phyloP scores from a whole-genome alignment of 2,888 invertebrate genomes.

The Chloroclystis v-ata region DNA sequence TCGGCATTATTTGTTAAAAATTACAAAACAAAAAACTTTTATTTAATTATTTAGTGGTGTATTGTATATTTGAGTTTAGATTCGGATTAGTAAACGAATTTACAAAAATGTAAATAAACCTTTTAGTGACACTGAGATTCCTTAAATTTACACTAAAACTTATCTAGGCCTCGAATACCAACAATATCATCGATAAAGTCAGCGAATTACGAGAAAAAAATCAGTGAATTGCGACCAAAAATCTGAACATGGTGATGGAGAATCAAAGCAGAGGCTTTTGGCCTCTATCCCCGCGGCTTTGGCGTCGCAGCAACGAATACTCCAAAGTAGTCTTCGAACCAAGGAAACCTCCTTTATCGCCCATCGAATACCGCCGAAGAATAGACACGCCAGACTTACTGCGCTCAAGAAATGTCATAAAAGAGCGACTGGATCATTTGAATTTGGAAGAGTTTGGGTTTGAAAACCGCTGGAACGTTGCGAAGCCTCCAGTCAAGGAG shows the following conservation, averaged over 20 bases:
- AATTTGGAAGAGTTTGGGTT: slow-evolving; percentile 50
- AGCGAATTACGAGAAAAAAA: slow-evolving; percentile 27
- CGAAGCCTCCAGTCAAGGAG: slow-evolving; percentile 59
- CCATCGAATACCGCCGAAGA: slow-evolving; percentile 52
- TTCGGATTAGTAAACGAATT: too few species aligned
- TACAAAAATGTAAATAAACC: too few species aligned
- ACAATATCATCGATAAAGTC: slow-evolving; percentile 50
- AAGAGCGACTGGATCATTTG: slow-evolving; percentile 55
- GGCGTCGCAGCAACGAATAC: slow-evolving; percentile 70
- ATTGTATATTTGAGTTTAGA: too few species aligned
- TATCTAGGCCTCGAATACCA: slow-evolving; percentile 38
- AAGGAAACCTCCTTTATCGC: slow-evolving; percentile 60
- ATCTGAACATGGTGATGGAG: slow-evolving; percentile 71
- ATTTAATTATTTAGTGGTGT: too few species aligned
- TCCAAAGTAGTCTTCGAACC: slow-evolving; percentile 72
- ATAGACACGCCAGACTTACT: slow-evolving; percentile 60
- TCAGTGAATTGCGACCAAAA: slow-evolving; percentile 26
- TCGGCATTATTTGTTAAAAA: too few species aligned
- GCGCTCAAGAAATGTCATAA: slow-evolving; percentile 53
- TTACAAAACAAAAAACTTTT: too few species aligned
- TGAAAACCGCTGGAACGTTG: slow-evolving; percentile 56
- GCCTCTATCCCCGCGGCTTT: slow-evolving; percentile 68
- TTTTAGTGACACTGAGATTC: slow-evolving; percentile 8
- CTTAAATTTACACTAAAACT: slow-evolving; percentile 7
- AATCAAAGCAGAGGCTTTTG: slow-evolving; percentile 66